phyloP scores from a whole-genome alignment of 2,113 vertebrate genomes.

The Prionailurus viverrinus region DNA sequence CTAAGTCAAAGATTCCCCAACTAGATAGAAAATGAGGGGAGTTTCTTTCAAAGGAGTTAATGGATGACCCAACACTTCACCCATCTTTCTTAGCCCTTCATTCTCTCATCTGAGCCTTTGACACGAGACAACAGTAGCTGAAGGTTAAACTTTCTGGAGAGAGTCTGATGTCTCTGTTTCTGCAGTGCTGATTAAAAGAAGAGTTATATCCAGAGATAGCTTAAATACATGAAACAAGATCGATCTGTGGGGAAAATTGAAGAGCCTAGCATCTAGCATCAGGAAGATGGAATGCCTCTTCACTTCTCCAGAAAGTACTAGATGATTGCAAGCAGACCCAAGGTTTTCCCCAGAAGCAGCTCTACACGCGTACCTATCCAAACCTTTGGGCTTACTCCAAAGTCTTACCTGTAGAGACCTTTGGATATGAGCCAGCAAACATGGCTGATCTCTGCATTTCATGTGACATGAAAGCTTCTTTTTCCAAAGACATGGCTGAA shows the following conservation, averaged over 20 bases:
- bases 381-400: background rate
- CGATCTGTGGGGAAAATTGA: background rate
- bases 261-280: background rate
- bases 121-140: background rate
- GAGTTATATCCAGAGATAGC: background rate
- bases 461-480: background rate
- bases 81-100: background rate
- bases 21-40: background rate
- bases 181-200: background rate
- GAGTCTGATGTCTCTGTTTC: background rate
- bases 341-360: background rate
- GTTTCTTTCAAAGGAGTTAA: background rate
- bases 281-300: background rate
- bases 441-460: background rate
- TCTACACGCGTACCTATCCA: background rate
- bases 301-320: background rate
- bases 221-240: background rate
- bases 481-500: background rate
- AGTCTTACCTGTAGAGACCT: background rate
- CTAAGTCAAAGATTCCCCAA: background rate
- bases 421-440: background rate
- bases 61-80: background rate
- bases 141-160: background rate
- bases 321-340: background rate
- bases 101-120: constrained; percentile 1